phyloP scores from a whole-genome alignment of 2,797 vertebrate genomes.

The Staurois parvus region DNA sequence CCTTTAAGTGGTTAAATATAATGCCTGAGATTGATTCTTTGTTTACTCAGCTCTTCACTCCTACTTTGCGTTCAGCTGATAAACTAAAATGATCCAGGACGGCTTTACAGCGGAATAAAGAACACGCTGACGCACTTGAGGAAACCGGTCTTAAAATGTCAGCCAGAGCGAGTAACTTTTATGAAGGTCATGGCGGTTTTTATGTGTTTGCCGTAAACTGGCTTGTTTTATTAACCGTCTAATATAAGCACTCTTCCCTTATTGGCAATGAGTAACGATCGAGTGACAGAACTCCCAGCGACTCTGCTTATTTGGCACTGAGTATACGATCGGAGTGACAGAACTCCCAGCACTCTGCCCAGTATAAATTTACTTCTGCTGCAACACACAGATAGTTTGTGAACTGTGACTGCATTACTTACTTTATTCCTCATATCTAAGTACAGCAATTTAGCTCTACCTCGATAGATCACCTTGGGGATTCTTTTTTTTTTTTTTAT shows the following conservation, averaged over 20 bases:
- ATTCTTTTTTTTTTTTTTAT: conserved; percentile 7
- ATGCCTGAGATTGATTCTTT: conserved; percentile 10
- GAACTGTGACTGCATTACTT: conserved; percentile 50
- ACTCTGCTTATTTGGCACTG: conserved; percentile 30
- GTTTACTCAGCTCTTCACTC: conserved; percentile 17
- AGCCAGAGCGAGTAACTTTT: conserved; percentile 50
- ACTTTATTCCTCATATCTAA: conserved; percentile 49
- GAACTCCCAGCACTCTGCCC: conserved; percentile 40
- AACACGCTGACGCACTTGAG: conserved; percentile 28
- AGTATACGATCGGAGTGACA: conserved; percentile 42
- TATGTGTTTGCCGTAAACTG: conserved; percentile 51
- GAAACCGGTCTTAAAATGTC: conserved; percentile 44
- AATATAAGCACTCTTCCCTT: conserved; percentile 45
- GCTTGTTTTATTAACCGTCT: conserved; percentile 49
- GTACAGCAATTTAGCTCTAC: conserved; percentile 45
- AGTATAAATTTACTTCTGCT: conserved; percentile 39
- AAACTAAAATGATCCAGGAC: conserved; percentile 32
- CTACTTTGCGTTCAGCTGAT: conserved; percentile 12
- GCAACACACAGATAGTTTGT: conserved; percentile 42
- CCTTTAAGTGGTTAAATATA: background rate
- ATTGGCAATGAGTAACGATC: conserved; percentile 37
- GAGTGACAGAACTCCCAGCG: conserved; percentile 43
- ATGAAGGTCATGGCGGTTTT: conserved; percentile 52
- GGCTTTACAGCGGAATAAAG: conserved; percentile 43
- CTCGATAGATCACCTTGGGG: conserved; percentile 52